Conservation (phyloP, 2,888 invertebrate genomes). For the Nomada goodeniana region DNA sequence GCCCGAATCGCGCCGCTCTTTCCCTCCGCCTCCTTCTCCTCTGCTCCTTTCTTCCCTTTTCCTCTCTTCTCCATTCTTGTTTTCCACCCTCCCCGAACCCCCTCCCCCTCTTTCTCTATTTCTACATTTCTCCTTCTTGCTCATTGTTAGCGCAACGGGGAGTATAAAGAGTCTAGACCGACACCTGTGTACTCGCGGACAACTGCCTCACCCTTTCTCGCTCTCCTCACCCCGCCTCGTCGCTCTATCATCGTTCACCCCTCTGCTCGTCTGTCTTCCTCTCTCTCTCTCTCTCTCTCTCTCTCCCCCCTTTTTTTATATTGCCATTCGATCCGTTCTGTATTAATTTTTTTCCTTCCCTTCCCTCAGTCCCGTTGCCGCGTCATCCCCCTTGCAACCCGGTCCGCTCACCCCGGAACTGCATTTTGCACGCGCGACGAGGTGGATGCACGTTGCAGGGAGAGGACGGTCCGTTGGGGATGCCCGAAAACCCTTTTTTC, state of each 20-base stretch:
- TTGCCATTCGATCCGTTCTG: neutral
- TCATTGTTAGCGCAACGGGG: conserved; percentile 42
- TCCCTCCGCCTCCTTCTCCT: conserved; percentile 56
- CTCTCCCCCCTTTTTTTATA: conserved; percentile 10
- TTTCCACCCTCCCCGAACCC: conserved; percentile 36
- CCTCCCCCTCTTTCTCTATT: conserved; percentile 27
- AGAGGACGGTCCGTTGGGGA: conserved; percentile 46
- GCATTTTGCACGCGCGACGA: conserved; percentile 48
- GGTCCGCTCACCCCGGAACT: conserved; percentile 66
- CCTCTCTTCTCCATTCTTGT: conserved; percentile 65
- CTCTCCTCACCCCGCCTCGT: neutral
- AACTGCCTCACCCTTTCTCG: conserved; percentile 50
- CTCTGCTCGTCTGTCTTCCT: conserved; percentile 35
- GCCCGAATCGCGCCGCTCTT: conserved; percentile 69
- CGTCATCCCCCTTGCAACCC: conserved; percentile 41
- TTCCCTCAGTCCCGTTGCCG: conserved; percentile 7
- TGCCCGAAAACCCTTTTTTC: conserved; percentile 34
- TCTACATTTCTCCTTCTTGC: conserved; percentile 50
- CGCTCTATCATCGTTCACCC: neutral
- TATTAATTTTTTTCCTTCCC: neutral
- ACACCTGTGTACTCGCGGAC: conserved; percentile 80
- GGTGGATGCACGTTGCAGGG: conserved; percentile 24
- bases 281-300: neutral
- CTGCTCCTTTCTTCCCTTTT: conserved; percentile 56
- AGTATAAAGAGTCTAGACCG: conserved; percentile 82